Evolutionary conservation across 2,888 invertebrate species (phyloP).

Genomic region (Timandra comae): DNA sequence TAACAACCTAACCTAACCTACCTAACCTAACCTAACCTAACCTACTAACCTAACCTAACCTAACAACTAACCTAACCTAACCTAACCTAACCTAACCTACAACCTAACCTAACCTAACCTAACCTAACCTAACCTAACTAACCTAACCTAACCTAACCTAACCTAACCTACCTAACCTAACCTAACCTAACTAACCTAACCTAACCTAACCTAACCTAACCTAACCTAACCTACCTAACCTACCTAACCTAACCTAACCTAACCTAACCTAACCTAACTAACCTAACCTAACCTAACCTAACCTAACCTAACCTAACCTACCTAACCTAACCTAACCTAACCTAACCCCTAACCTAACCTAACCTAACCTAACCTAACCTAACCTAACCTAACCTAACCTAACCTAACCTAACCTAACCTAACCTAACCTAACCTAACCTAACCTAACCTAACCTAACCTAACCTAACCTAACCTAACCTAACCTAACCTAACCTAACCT

Average conservation of each 20-base stretch:
- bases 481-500: slow-evolving; percentile 22
- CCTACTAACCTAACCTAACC: too few relatives aligned
- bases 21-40: too few relatives aligned
- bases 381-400: slow-evolving; percentile 5
- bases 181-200: slow-evolving; percentile 12
- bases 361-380: slow-evolving; percentile 7
- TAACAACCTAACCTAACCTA: too few relatives aligned
- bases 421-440: slow-evolving; percentile 10
- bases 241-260: slow-evolving; percentile 9
- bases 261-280: slow-evolving; percentile 4
- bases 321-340: slow-evolving; percentile 8
- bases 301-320: too few relatives aligned
- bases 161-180: too few relatives aligned
- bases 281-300: slow-evolving; percentile 22
- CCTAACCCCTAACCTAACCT: slow-evolving; percentile 9
- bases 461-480: slow-evolving; percentile 21
- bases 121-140: slow-evolving; percentile 11
- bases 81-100: slow-evolving; percentile 7
- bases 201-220: slow-evolving; percentile 8
- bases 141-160: slow-evolving; percentile 14
- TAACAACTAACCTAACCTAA: too few relatives aligned
- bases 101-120: slow-evolving; percentile 7
- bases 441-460: slow-evolving; percentile 9
- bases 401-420: slow-evolving; percentile 4
- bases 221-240: too few relatives aligned